Evolutionary conservation across 2,888 invertebrate genomes (phyloP), one percentile per base, ranked within the genome.

Genomic region (Phrixothrix hirtus): DNA sequence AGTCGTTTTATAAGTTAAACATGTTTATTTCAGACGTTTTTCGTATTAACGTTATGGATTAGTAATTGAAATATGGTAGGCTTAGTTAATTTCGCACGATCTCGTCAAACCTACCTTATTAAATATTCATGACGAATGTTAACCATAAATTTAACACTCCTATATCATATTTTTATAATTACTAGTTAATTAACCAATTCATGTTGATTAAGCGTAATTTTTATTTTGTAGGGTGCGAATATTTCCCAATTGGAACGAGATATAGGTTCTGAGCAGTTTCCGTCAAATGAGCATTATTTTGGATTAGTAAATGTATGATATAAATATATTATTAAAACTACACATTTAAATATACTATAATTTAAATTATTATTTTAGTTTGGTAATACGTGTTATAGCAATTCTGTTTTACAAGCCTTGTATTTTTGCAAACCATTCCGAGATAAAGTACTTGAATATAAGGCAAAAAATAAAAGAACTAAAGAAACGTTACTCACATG

Each of bases 381-480:
- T 82, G 99, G 99, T 64, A 99, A 99, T 79, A 99, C 99, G 17
- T 99, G 99, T 79, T 99, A 99, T 77, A 97, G 97, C 76, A 99
- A 99, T 79, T 98, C 98, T 32, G 99, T 99, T 64, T 83, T 99
- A 61, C 99, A 99, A 84, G 99, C 99, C 17, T 81, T 99, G 60
- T 99, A 99, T 77, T 99, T 99, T 78, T 99, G 99, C 79, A 92
- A 95, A 71, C 99, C 99, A 53, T 99, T 99, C 75, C 85, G 99
- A 74, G 99, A 99, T 71, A 96, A 94, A 79, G 96, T 99, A 42
- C 81, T 99, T 58, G 96, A 96, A 75, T 99, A 99, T 76, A 98
- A 98, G 78, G 92, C 93, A 16, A 92, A 93, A 74, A 95, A 94
- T 72, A 95, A 95, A 74, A 80, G 94, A 72, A 92, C 92, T 38